These are phyloP conservation scores for Marronus borbonicus DNA, from an alignment of 2,888 invertebrate species.

Conservation along the genomic window DNA sequence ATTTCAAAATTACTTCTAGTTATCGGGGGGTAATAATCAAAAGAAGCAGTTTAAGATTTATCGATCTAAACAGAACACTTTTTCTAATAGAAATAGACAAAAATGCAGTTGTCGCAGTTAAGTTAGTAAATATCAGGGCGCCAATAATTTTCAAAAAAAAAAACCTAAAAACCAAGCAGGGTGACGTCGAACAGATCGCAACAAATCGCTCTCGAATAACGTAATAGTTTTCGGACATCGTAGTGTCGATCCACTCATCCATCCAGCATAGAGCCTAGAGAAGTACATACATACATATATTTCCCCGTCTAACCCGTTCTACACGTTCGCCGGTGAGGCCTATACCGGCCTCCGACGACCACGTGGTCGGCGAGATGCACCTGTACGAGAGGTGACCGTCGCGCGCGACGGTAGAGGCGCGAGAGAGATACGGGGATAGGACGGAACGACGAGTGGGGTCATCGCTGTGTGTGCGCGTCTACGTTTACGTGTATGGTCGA, in stretches of 20 bases:
- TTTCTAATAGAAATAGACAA: too few relatives aligned
- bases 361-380: slow-evolving; percentile 75
- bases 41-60: background rate
- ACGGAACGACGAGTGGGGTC: slow-evolving; percentile 49
- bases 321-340: slow-evolving; percentile 38
- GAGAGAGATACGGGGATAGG: slow-evolving; percentile 50
- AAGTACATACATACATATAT: slow-evolving; percentile 27
- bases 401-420: slow-evolving; percentile 60
- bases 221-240: background rate
- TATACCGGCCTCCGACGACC: slow-evolving; percentile 63
- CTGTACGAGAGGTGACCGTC: slow-evolving; percentile 70
- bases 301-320: slow-evolving; percentile 51
- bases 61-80: too few relatives aligned
- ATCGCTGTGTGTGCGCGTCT: background rate
- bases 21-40: background rate
- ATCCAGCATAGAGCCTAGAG: slow-evolving; percentile 8
- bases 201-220: background rate
- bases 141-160: background rate
- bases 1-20: too few relatives aligned
- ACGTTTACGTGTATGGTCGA: too few relatives aligned
- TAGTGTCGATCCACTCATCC: background rate
- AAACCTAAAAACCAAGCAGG: background rate
- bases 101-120: too few relatives aligned
- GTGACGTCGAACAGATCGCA: background rate
- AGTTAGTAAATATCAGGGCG: background rate